Conservation (phyloP, 92 coral and sea anemone genomes). For the Heliopora coerulea region DNA sequence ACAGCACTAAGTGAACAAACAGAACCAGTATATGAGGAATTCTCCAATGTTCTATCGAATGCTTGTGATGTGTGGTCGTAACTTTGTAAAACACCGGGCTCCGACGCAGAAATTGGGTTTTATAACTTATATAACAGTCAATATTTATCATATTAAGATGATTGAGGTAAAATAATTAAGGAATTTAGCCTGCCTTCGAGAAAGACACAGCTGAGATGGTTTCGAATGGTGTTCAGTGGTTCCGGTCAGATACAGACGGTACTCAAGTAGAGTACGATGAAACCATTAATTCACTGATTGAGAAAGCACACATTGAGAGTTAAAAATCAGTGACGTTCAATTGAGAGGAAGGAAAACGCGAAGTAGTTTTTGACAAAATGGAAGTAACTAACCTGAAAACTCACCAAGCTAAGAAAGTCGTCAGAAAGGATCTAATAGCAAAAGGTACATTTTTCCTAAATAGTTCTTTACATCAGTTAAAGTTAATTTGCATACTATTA, state of each 20-base stretch:
- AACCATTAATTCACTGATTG: constrained; percentile 54
- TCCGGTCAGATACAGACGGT: constrained; percentile 24
- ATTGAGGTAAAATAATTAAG: too few relatives aligned
- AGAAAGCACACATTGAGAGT: constrained; percentile 53
- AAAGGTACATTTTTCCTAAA: constrained; percentile 3
- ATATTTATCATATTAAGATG: too few relatives aligned
- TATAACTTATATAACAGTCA: too few relatives aligned
- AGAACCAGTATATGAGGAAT: too few relatives aligned
- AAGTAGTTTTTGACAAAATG: constrained; percentile 60
- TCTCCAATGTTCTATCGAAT: too few relatives aligned
- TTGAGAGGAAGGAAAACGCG: constrained; percentile 27
- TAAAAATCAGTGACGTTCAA: constrained; percentile 36
- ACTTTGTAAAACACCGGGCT: too few relatives aligned
- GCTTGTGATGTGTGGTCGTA: too few relatives aligned
- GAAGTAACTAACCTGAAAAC: constrained; percentile 52
- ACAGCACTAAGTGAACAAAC: too few relatives aligned
- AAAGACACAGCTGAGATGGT: constrained; percentile 57
- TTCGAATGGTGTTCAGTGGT: constrained; percentile 64
- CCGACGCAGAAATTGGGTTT: too few relatives aligned
- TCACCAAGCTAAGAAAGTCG: constrained; percentile 30
- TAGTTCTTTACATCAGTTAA: too few relatives aligned
- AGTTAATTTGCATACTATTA: too few relatives aligned
- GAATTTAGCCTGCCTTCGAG: too few relatives aligned
- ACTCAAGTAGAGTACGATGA: constrained; percentile 42
- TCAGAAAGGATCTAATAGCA: constrained; percentile 51